Conservation (phyloP, 1,140 invertebrate genomes). For the Cyclina sinensis region DNA sequence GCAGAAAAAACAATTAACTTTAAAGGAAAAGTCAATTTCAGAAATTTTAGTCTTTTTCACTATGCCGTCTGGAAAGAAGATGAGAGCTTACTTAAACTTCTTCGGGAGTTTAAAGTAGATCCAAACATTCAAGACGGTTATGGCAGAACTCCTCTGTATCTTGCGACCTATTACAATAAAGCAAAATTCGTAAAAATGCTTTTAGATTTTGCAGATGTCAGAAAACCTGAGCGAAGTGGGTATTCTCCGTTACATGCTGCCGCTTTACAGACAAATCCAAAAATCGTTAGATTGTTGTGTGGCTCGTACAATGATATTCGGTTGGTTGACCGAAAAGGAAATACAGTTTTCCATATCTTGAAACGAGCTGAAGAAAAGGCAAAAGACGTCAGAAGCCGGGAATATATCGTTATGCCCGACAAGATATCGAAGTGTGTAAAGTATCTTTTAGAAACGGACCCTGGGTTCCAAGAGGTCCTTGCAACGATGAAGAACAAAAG, state of each 20-base stretch:
- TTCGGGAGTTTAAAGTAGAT: neutral
- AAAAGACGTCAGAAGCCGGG: neutral
- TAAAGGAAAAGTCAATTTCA: constrained; percentile 3
- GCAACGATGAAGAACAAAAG: neutral
- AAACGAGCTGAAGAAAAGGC: neutral
- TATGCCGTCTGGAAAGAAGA: constrained; percentile 43
- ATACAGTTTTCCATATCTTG: neutral
- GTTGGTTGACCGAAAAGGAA: constrained; percentile 14
- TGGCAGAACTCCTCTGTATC: constrained; percentile 38
- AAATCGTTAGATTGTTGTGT: neutral
- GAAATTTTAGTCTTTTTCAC: constrained; percentile 18
- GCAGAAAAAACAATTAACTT: neutral
- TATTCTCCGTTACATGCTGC: constrained; percentile 33
- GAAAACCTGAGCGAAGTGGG: neutral
- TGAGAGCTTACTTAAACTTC: neutral
- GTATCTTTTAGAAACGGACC: neutral
- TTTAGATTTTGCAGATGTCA: neutral
- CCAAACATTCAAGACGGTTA: constrained; percentile 22
- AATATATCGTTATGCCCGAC: neutral
- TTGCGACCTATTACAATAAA: neutral
- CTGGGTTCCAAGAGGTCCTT: neutral
- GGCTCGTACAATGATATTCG: neutral
- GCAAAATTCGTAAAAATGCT: neutral
- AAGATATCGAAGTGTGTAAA: neutral
- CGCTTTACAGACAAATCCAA: neutral